A percentile compares a stretch with the other conserved stretches of the same genome.
Conservation (phyloP, 2,797 vertebrate species). For the Chelonia mydas region DNA sequence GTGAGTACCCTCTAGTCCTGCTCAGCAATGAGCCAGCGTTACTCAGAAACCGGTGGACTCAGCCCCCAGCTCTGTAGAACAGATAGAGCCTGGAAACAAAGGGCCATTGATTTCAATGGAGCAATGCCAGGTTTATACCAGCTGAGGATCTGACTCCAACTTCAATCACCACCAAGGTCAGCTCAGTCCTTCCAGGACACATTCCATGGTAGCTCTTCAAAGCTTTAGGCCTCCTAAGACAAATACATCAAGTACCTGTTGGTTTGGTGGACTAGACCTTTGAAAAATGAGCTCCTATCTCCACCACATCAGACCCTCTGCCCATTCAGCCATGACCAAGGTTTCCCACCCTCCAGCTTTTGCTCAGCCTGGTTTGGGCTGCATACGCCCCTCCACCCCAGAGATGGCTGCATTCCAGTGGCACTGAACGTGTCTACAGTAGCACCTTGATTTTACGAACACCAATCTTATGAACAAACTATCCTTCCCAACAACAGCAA, state of each 20-base stretch:
- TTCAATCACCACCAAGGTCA: background rate
- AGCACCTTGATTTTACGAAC: background rate
- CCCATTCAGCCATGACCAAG: fast-evolving
- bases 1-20: no score
- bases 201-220: background rate
- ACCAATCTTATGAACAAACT: background rate
- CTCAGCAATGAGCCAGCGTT: background rate
- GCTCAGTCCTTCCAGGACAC: background rate
- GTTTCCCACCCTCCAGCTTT: background rate
- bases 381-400: background rate
- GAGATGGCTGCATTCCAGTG: background rate
- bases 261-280: background rate
- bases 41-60: background rate
- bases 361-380: fast-evolving
- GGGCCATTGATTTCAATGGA: background rate
- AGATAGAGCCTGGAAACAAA: background rate
- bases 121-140: background rate
- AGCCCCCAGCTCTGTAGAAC: background rate
- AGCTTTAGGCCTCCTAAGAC: background rate
- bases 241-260: fast-evolving
- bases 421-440: fast-evolving
- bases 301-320: fast-evolving
- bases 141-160: background rate
- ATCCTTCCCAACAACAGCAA: background rate
- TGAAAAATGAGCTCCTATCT: fast-evolving